A percentile compares a stretch with the other conserved stretches of the same genome.
Evolutionary conservation across 2,888 invertebrate species (phyloP).

Genomic region (Ectemnius cavifrons): DNA sequence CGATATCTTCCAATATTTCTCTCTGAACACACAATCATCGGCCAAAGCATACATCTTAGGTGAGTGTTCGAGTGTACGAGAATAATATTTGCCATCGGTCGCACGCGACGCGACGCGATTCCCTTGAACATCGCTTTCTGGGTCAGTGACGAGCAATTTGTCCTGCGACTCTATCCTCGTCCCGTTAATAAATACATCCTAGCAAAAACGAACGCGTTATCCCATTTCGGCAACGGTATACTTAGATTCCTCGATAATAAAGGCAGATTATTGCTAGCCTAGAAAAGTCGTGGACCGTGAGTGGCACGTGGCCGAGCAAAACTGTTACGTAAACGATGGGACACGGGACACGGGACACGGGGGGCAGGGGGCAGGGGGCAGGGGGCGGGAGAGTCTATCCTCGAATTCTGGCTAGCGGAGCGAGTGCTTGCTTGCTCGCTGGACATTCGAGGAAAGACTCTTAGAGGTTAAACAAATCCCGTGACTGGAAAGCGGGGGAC

Average conservation of each 20-base stretch:
- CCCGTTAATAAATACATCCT: background rate
- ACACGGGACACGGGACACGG: background rate
- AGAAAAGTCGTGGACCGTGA: background rate
- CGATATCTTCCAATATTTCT: background rate
- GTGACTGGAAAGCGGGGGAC: background rate
- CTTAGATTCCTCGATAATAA: too few relatives aligned
- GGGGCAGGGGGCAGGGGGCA: too few relatives aligned
- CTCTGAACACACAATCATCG: too few relatives aligned
- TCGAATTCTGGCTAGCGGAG: background rate
- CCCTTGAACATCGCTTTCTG: background rate
- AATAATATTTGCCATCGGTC: background rate
- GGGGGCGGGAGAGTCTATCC: background rate
- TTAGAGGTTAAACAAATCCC: background rate
- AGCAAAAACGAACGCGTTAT: background rate
- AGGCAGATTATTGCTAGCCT: background rate
- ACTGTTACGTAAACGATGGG: background rate
- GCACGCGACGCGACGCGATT: background rate
- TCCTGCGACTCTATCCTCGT: background rate
- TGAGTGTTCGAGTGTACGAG: background rate
- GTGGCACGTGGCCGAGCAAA: background rate
- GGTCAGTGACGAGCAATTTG: conserved; percentile 6
- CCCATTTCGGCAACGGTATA: too few relatives aligned
- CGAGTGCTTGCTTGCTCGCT: background rate
- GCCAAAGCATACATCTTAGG: background rate
- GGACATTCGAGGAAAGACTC: conserved; percentile 1